These are phyloP conservation scores for Lithophane leautieri DNA, from an alignment of 2,888 invertebrate genomes.

Conservation along the genomic window DNA sequence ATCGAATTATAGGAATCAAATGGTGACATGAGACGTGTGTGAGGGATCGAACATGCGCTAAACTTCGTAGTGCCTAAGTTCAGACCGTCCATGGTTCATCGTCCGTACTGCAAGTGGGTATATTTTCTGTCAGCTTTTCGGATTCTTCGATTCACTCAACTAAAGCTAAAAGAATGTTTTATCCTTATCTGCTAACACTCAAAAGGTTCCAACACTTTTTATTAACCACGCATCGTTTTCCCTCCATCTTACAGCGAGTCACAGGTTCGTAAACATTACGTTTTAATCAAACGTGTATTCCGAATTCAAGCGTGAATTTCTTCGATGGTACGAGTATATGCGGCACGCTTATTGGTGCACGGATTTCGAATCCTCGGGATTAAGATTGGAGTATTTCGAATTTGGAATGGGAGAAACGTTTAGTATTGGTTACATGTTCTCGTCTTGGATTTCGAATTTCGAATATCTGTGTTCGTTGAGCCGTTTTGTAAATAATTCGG, in stretches of 20 bases:
- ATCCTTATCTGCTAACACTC: background rate
- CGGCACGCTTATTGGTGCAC: conserved; percentile 37
- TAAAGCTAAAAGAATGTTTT: background rate
- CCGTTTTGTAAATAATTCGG: conserved; percentile 18
- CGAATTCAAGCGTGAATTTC: conserved; percentile 31
- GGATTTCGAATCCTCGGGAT: conserved; percentile 40
- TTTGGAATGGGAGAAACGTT: conserved; percentile 30
- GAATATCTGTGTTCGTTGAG: conserved; percentile 23
- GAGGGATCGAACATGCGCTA: no score
- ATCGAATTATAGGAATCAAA: no score
- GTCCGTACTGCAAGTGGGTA: background rate
- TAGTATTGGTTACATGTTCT: conserved; percentile 13
- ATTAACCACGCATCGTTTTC: conserved; percentile 4
- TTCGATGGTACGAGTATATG: conserved; percentile 3
- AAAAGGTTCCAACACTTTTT: conserved; percentile 7
- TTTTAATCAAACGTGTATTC: conserved; percentile 37
- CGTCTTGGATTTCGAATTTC: conserved; percentile 32
- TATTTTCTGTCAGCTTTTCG: background rate
- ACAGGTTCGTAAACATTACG: conserved; percentile 42
- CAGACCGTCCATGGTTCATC: no score
- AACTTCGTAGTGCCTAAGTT: no score
- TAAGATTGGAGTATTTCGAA: conserved; percentile 43
- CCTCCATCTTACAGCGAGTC: conserved; percentile 7
- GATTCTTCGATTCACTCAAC: background rate
- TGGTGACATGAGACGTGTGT: no score